Conservation (phyloP, 2,888 invertebrate genomes). For the Andrena camellia region DNA sequence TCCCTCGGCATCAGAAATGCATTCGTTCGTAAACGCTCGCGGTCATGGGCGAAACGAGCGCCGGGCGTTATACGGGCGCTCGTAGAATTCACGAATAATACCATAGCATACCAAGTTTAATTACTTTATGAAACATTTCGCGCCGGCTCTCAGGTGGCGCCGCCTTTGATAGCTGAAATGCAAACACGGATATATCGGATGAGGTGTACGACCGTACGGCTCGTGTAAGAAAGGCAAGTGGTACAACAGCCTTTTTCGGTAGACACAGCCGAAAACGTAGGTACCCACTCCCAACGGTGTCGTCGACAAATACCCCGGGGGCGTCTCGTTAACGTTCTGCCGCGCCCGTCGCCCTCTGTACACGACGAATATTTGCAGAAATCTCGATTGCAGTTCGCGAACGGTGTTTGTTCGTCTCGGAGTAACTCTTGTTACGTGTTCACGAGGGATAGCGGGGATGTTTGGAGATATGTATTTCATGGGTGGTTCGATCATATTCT, state of each 20-base stretch:
- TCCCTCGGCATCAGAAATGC: not conserved
- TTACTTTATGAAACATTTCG: constrained; percentile 28
- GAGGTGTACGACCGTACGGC: not conserved
- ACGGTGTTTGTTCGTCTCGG: not conserved
- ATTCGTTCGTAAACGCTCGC: constrained; percentile 5
- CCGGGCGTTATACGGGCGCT: not conserved
- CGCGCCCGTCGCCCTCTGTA: constrained; percentile 9
- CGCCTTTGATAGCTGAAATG: constrained; percentile 36
- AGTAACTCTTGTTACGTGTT: not conserved
- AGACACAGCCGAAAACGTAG: constrained; percentile 20
- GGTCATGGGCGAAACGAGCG: not conserved
- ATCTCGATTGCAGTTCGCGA: constrained; percentile 35
- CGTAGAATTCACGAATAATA: constrained; percentile 8
- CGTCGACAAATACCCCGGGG: constrained; percentile 30
- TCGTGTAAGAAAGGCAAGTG: not conserved
- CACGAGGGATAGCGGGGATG: too few relatives aligned
- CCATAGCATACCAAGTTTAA: constrained; percentile 22
- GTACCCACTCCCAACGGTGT: not conserved
- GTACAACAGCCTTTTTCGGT: constrained; percentile 16
- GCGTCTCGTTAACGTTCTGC: constrained; percentile 44
- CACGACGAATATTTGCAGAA: constrained; percentile 41
- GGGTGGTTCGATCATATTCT: too few relatives aligned
- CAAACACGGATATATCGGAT: not conserved
- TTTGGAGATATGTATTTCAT: too few relatives aligned
- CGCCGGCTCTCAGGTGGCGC: not conserved